Base-by-base conservation (phyloP, 2,797 vertebrate species). In the Ceyx erithaca region DNA sequence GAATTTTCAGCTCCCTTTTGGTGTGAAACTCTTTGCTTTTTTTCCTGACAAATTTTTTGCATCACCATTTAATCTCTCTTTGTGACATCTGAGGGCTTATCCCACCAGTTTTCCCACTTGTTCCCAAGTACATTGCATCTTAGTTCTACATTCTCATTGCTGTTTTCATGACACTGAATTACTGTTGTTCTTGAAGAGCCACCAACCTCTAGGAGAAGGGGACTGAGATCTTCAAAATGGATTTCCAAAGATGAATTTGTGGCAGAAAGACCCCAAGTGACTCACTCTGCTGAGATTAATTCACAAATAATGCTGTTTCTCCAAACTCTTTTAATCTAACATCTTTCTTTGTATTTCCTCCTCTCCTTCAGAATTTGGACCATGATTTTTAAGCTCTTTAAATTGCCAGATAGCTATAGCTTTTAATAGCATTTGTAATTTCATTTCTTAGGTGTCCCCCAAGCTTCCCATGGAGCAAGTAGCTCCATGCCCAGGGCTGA, bases 401-500 rank as follows among this genome's bases (percentile, higher is more conserved):
- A 49, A 14, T 14, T 48, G 35, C 31, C 0, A 3, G 9, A 6
- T 11, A 17, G 64, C 25, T 51, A 13, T 9, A 76, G 31, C 28
- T 1, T 19, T 14, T 58, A 75, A n/a, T 67, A 77, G 31, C 37
- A 6, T 22, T 16, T 14, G 25, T 9, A 22, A 7, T 9, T 5
- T 69, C 49, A 35, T 76, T 83, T 51, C 37, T n/a, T 19, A 69
- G 62, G 70, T 35, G 13, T 26, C 10, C 85, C 80, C 66, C 7
- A 3, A 28, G 6, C 9, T 78, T 1, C 0, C 30, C 37, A 31
- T 55, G 1, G 2, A 30, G n/a, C n/a, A 4, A 19, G 66, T 6
- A 28, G 26, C 70, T 48, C 51, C 1, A 0, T 90, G 81, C 69
- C 49, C 48, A 5, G 85, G 70, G 91, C 52, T 79, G 71, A 31